Conservation (phyloP, 92 coral and sea anemone species). For the Epizoanthus ramosus region DNA sequence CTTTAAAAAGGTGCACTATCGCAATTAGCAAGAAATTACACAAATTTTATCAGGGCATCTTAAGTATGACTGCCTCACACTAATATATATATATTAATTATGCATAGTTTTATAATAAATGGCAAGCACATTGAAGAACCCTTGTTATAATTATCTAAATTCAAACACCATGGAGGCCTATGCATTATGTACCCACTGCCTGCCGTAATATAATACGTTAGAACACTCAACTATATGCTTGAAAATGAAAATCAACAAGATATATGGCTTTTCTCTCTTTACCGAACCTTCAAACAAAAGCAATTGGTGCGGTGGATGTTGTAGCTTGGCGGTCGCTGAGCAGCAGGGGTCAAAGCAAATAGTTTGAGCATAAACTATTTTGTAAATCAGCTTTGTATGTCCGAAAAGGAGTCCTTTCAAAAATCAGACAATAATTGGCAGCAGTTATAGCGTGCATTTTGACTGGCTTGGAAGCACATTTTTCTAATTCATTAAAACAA, state of each 20-base stretch:
- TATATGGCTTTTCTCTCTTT: background rate
- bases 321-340: background rate
- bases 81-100: no score
- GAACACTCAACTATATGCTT: background rate
- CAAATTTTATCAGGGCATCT: no score
- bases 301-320: background rate
- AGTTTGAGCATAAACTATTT: conserved; percentile 8
- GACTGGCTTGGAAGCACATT: background rate
- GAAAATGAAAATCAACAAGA: background rate
- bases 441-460: background rate
- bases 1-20: background rate
- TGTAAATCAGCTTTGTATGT: background rate
- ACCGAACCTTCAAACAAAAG: background rate
- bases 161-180: no score
- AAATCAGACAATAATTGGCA: background rate
- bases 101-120: no score
- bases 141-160: no score
- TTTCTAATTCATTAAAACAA: background rate
- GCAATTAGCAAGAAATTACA: no score
- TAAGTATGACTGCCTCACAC: no score
- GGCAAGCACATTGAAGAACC: no score
- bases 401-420: background rate
- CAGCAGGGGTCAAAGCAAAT: conserved; percentile 23
- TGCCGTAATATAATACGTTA: background rate
- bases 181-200: no score